Evolutionary conservation across 2,888 invertebrate genomes (phyloP).

Genomic region (Sarcophaga variegata): DNA sequence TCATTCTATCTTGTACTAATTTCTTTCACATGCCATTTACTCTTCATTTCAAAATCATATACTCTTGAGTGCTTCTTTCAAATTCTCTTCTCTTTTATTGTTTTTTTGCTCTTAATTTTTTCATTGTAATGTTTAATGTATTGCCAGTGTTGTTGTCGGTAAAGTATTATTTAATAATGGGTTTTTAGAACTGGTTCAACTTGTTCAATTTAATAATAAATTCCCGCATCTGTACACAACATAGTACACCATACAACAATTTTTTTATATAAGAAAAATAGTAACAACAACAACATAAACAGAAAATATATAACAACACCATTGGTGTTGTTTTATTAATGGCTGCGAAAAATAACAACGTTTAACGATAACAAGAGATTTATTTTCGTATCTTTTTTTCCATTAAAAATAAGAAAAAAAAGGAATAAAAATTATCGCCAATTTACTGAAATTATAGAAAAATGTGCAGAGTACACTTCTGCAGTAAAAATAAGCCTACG

Average conservation of each 20-base stretch:
- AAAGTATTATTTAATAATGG: slow-evolving; percentile 67
- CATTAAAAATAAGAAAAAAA: slow-evolving; percentile 14
- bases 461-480: too few species aligned
- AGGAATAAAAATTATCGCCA: background rate
- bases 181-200: slow-evolving; percentile 67
- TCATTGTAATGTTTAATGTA: background rate
- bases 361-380: slow-evolving; percentile 38
- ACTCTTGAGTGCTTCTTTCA: background rate
- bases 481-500: too few species aligned
- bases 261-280: background rate
- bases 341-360: slow-evolving; percentile 44
- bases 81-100: background rate
- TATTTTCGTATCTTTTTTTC: background rate
- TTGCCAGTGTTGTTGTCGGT: slow-evolving; percentile 1
- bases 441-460: too few species aligned
- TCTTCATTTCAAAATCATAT: background rate
- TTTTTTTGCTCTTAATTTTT: slow-evolving; percentile 12
- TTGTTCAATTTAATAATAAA: slow-evolving; percentile 68
- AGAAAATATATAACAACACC: slow-evolving; percentile 36
- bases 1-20: too few species aligned
- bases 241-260: background rate
- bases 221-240: slow-evolving; percentile 39
- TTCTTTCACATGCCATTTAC: background rate
- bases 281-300: background rate
- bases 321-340: slow-evolving; percentile 65